Percentiles rank a stretch among this genome's conserved stretches.
Conservation (phyloP, 2,888 invertebrate species). For the Lithophane leautieri region DNA sequence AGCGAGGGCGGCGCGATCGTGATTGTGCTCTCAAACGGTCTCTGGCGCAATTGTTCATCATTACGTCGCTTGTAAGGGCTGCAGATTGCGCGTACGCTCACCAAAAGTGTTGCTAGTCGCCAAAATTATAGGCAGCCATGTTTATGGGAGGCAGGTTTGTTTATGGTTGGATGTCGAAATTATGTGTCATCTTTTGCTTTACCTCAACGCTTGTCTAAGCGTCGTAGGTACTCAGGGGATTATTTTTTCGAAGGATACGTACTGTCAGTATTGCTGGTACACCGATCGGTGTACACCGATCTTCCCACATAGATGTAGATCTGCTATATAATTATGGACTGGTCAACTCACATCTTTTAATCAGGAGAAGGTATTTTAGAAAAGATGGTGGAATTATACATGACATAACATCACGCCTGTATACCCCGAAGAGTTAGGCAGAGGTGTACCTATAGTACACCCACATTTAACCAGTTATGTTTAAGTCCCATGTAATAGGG, state of each 20-base stretch:
- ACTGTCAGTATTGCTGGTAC: too few relatives aligned
- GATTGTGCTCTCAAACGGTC: constrained; percentile 74
- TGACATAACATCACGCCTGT: too few relatives aligned
- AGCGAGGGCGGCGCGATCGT: constrained; percentile 79
- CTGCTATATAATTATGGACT: neutral
- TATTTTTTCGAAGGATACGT: neutral
- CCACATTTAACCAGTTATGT: too few relatives aligned
- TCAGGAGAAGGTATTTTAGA: neutral
- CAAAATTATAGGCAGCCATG: constrained; percentile 33
- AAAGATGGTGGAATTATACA: neutral
- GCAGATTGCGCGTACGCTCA: constrained; percentile 50
- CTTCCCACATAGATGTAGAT: neutral
- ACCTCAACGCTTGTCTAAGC: neutral
- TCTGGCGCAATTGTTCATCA: constrained; percentile 79
- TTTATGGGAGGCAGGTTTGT: constrained; percentile 23
- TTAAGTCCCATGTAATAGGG: too few relatives aligned
- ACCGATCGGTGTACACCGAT: too few relatives aligned
- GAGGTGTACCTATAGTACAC: too few relatives aligned
- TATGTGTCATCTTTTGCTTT: constrained; percentile 18
- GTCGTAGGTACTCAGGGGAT: neutral
- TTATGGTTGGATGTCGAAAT: constrained; percentile 40
- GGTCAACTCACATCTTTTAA: neutral
- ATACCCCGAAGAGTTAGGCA: too few relatives aligned
- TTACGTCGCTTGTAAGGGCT: constrained; percentile 70
- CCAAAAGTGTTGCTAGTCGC: constrained; percentile 51